These are phyloP conservation scores for Lithosia quadra DNA, from an alignment of 2,888 invertebrate genomes.

Conservation along the genomic window DNA sequence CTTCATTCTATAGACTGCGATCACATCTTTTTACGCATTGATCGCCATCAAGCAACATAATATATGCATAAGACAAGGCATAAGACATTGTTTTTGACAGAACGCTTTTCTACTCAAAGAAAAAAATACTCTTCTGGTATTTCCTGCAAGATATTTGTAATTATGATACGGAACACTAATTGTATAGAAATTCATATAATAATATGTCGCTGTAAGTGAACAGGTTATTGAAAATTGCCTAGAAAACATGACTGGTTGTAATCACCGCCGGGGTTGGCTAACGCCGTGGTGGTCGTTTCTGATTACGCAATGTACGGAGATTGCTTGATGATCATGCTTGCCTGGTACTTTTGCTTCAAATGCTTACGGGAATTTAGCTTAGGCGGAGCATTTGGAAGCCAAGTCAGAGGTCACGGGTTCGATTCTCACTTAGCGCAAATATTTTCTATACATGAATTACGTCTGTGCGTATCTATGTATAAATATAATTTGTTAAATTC, in stretches of 20 bases:
- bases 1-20: no score
- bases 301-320: slow-evolving; percentile 35
- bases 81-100: no score
- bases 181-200: background rate
- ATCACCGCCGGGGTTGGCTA: slow-evolving; percentile 45
- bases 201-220: slow-evolving; percentile 12
- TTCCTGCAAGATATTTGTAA: background rate
- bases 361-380: background rate
- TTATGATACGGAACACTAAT: slow-evolving; percentile 2
- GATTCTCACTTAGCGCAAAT: no score
- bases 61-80: no score
- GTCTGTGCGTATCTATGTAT: no score
- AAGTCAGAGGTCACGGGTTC: no score
- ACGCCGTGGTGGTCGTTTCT: slow-evolving; percentile 26
- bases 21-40: no score
- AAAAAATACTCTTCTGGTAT: background rate
- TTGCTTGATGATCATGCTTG: slow-evolving; percentile 34
- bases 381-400: no score
- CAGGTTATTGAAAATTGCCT: slow-evolving; percentile 21
- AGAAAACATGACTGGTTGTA: slow-evolving; percentile 28
- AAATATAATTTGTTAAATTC: no score
- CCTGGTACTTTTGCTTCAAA: slow-evolving; percentile 43
- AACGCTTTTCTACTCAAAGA: no score
- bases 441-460: no score
- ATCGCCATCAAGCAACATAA: no score